Percentiles rank a stretch among this genome's conserved stretches.
phyloP scores from a whole-genome alignment of 2,888 invertebrate species.

The Chrysina gloriosa region DNA sequence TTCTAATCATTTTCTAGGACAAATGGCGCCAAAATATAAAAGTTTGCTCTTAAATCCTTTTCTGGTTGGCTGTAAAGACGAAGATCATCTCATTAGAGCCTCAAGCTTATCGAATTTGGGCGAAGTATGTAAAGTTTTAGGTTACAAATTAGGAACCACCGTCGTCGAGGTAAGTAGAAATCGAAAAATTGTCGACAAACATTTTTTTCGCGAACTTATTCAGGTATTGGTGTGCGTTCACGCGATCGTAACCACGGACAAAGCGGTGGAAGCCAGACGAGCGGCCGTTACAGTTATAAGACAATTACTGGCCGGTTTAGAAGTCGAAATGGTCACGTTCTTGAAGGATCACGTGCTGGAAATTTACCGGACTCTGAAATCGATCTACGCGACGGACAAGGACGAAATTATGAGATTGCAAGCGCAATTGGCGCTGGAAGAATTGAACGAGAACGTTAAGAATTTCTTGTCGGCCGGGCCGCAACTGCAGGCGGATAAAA shows the following conservation, averaged over 20 bases:
- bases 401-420: conserved; percentile 81
- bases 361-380: conserved; percentile 78
- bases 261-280: conserved; percentile 78
- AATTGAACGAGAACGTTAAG: conserved; percentile 77
- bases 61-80: conserved; percentile 75
- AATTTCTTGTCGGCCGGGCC: conserved; percentile 47
- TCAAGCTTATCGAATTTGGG: conserved; percentile 88
- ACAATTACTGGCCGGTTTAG: conserved; percentile 79
- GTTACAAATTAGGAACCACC: conserved; percentile 78
- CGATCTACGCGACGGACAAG: conserved; percentile 71
- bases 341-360: conserved; percentile 76
- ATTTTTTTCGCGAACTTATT: conserved; percentile 51
- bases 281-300: conserved; percentile 84
- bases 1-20: conserved; percentile 73
- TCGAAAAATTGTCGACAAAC: background rate
- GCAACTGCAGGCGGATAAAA: conserved; percentile 55
- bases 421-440: conserved; percentile 81
- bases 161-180: conserved; percentile 75
- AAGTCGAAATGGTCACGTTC: conserved; percentile 74
- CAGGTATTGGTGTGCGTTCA: conserved; percentile 80
- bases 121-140: conserved; percentile 80
- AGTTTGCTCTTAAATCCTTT: conserved; percentile 77
- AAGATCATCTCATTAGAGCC: conserved; percentile 79
- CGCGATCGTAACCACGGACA: conserved; percentile 76
- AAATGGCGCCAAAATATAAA: conserved; percentile 77